phyloP scores from a whole-genome alignment of 2,797 vertebrate species.

The Pachyuromys duprasi region DNA sequence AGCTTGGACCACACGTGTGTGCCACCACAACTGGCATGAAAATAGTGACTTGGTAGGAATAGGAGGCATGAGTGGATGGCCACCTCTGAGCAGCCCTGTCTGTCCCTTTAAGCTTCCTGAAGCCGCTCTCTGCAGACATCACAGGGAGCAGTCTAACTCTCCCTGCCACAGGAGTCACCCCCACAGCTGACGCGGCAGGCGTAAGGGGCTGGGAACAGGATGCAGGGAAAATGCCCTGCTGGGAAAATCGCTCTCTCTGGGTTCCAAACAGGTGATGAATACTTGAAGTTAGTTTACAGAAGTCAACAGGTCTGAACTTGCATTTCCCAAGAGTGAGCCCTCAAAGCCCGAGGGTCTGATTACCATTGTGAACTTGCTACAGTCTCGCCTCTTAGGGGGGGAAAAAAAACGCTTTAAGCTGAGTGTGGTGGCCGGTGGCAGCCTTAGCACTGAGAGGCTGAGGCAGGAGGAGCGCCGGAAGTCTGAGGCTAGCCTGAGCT shows the following conservation, averaged over 20 bases:
- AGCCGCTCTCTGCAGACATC: background rate
- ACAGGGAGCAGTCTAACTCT: background rate
- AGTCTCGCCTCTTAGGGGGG: background rate
- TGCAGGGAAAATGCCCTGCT: conserved; percentile 47
- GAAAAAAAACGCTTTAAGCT: background rate
- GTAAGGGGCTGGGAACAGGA: conserved; percentile 14
- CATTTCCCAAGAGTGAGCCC: conserved; percentile 25
- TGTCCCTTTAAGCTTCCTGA: background rate
- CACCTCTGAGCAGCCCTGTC: background rate
- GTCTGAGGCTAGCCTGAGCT: background rate
- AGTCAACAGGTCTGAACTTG: conserved; percentile 56
- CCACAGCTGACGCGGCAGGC: conserved; percentile 57
- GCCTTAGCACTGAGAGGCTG: background rate
- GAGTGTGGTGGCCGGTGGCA: background rate
- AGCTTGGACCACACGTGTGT: background rate
- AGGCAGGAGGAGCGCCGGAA: background rate
- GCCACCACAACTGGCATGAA: background rate
- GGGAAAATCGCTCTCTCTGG: conserved; percentile 64
- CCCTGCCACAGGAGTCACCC: conserved; percentile 38
- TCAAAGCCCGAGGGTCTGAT: conserved; percentile 16
- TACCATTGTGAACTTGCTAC: background rate
- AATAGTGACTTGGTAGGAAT: background rate
- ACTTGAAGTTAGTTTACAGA: conserved; percentile 70
- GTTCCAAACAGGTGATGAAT: conserved; percentile 60
- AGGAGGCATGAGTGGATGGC: background rate